phyloP scores from a whole-genome alignment of 1,140 invertebrate genomes.

The Conopomorpha cramerella region DNA sequence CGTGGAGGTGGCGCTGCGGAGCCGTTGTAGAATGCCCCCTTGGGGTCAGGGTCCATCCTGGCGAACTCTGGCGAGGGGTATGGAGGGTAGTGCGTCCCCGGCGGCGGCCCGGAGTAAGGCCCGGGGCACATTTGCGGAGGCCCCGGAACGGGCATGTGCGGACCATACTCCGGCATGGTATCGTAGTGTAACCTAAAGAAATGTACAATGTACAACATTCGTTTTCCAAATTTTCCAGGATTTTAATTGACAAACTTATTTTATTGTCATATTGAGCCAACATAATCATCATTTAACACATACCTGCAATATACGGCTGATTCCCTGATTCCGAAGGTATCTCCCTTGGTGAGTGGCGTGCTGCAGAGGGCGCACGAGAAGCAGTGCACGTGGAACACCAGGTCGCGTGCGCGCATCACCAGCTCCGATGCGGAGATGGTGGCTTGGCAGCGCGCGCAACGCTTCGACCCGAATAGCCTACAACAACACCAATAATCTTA shows the following conservation, averaged over 20 bases:
- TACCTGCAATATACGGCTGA: conserved; percentile 78
- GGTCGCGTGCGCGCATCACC: conserved; percentile 91
- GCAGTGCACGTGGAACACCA: conserved; percentile 94
- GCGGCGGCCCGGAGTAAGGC: conserved; percentile 54
- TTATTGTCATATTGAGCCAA: too few relatives aligned
- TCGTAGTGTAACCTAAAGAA: conserved; percentile 77
- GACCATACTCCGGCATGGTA: conserved; percentile 63
- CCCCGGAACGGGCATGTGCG: conserved; percentile 59
- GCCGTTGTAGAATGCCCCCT: conserved; percentile 68
- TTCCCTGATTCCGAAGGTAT: conserved; percentile 91
- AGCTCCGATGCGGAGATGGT: conserved; percentile 91
- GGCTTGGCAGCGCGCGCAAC: conserved; percentile 87
- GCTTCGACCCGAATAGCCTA: conserved; percentile 80
- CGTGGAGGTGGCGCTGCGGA: conserved; percentile 66
- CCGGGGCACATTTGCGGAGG: conserved; percentile 65
- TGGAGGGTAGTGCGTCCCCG: conserved; percentile 59
- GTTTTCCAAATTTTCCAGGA: too few relatives aligned
- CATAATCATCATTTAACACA: too few relatives aligned
- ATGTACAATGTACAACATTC: too few relatives aligned
- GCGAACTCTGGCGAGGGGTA: conserved; percentile 59
- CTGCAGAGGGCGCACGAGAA: conserved; percentile 94
- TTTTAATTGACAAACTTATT: too few relatives aligned
- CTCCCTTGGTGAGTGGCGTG: conserved; percentile 81
- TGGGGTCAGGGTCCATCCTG: conserved; percentile 67
- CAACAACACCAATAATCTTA: neutral